Conservation (phyloP, 2,888 invertebrate genomes). For the Eugnorisma glareosa region DNA sequence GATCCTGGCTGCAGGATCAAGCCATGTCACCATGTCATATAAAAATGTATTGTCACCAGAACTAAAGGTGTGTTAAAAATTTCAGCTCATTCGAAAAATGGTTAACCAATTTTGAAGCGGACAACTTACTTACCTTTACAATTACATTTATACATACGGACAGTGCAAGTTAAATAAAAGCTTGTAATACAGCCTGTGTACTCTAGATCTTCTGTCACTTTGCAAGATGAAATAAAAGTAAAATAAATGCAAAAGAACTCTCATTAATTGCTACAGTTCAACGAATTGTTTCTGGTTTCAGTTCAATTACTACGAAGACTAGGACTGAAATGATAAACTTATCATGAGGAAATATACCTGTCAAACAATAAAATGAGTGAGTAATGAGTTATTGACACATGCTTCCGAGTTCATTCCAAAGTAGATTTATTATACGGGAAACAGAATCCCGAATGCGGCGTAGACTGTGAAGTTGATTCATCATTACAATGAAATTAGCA, state of each 20-base stretch:
- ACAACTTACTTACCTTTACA: not conserved
- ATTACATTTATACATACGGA: too few species aligned
- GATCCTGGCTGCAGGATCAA: not conserved
- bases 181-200: not conserved
- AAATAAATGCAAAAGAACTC: not conserved
- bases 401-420: not conserved
- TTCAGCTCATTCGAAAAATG: not conserved
- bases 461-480: slow-evolving; percentile 2
- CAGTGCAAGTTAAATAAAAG: not conserved
- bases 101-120: not conserved
- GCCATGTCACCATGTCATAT: not conserved
- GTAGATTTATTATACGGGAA: not conserved
- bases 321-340: not conserved
- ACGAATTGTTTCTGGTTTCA: not conserved
- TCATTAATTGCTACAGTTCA: not conserved
- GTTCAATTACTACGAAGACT: not conserved
- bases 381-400: not conserved
- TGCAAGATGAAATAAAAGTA: not conserved
- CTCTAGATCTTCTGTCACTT: not conserved
- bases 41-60: not conserved
- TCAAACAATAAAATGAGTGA: not conserved
- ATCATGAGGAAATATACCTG: slow-evolving; percentile 8
- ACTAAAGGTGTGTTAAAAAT: not conserved
- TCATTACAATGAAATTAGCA: not conserved
- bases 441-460: not conserved